Evolutionary conservation across 2,888 invertebrate genomes (phyloP).

Genomic region (Euproctis similis): DNA sequence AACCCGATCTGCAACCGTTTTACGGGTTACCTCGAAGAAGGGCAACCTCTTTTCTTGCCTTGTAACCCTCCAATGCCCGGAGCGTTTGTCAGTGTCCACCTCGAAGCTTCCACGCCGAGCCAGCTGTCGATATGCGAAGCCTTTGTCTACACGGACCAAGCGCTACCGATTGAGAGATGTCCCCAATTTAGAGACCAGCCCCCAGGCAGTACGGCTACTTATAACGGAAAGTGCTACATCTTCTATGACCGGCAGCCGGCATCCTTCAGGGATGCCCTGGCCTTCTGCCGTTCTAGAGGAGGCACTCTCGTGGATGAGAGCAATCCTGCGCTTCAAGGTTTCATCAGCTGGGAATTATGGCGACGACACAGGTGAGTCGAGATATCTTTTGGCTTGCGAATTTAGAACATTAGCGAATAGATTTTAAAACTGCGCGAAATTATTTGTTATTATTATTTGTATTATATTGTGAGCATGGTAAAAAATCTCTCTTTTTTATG

Average conservation of each 20-base stretch:
- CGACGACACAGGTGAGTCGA: conserved; percentile 84
- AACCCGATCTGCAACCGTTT: conserved; percentile 95
- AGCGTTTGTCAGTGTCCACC: conserved; percentile 93
- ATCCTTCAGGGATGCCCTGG: conserved; percentile 85
- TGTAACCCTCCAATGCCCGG: conserved; percentile 97
- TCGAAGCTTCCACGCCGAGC: conserved; percentile 84
- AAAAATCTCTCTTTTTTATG: too few species aligned
- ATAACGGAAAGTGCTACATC: conserved; percentile 96
- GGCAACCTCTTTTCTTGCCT: conserved; percentile 92
- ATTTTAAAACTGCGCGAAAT: too few species aligned
- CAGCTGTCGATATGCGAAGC: conserved; percentile 94
- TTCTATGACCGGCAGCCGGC: conserved; percentile 92
- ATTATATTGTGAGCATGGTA: too few species aligned
- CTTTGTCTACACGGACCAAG: conserved; percentile 94
- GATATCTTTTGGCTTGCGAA: conserved; percentile 18
- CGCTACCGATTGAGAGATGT: conserved; percentile 92
- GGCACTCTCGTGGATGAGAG: conserved; percentile 93
- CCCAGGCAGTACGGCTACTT: conserved; percentile 93
- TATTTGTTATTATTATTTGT: too few species aligned
- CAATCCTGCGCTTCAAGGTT: conserved; percentile 94
- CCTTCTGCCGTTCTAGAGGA: conserved; percentile 87
- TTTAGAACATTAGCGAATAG: too few species aligned
- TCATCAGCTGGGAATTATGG: conserved; percentile 96
- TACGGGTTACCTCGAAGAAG: conserved; percentile 89
- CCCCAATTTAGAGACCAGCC: conserved; percentile 95